A percentile compares a stretch with the other conserved stretches of the same genome.
Conservation (phyloP, 2,113 vertebrate genomes). For the Pseudopipra pipra region DNA sequence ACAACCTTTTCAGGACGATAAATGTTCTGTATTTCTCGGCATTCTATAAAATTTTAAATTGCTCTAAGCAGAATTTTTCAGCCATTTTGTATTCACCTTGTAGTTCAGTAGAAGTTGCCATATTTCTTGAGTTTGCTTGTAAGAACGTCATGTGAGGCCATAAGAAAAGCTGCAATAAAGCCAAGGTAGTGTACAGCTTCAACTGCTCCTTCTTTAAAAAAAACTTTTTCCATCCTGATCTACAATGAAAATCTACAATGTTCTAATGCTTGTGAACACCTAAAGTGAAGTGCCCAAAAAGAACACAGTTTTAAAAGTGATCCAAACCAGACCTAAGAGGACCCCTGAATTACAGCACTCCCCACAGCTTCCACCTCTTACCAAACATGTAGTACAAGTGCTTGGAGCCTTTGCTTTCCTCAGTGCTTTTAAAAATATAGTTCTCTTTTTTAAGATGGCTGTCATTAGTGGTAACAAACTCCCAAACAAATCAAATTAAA, state of each 20-base stretch:
- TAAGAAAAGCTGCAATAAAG: background rate
- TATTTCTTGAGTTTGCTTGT: background rate
- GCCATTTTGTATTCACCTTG: background rate
- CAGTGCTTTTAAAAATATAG: background rate
- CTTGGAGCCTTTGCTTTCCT: background rate
- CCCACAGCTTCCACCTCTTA: background rate
- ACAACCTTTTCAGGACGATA: conserved; percentile 4
- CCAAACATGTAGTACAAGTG: background rate
- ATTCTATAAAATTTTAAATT: conserved; percentile 38
- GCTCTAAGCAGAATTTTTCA: conserved; percentile 11
- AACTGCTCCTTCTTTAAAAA: background rate
- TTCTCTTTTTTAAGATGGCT: background rate
- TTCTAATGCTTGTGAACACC: background rate
- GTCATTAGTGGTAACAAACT: background rate
- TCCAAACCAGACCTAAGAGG: background rate
- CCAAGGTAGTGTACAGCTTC: background rate
- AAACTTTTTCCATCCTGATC: background rate
- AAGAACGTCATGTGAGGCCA: background rate
- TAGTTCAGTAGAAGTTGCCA: background rate
- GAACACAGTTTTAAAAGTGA: background rate
- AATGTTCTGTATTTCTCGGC: conserved; percentile 22
- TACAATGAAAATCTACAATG: background rate
- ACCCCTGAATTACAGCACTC: background rate
- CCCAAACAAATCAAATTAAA: background rate
- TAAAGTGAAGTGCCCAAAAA: background rate